Evolutionary conservation across 1,140 invertebrate species (phyloP), one percentile per base, ranked within the genome.

Genomic region (Pseudomyrmex cubaensis): DNA sequence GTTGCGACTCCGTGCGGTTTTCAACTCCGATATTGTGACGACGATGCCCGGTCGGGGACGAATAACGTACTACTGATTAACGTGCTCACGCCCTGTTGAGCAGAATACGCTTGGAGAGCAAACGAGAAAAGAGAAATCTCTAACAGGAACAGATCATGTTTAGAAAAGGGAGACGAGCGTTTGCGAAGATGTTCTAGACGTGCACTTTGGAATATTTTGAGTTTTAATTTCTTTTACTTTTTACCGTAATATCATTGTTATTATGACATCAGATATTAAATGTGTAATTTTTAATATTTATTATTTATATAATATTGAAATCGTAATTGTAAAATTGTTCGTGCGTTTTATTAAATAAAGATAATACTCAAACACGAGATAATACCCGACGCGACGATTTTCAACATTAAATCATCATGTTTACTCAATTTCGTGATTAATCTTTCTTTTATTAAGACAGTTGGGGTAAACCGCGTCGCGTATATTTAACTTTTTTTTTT

Each of bases 41-140:
- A 63, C 67, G 78, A 73, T 74, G 46, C 70, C 59, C 35, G n/a
- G 2, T 22, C 78, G 48, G 25, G 59, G 59, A 75, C 78, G 70
- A 82, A 82, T 75, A 82, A 82, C 67, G 67, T 72, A 82, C 70
- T 70, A 75, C 70, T 82, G 78, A 82, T 82, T 82, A 75, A 82
- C 78, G 78, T 13, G 69, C 70, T 64, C 61, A 66, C 72, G 61
- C 70, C 70, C 48, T 72, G 76, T 80, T 80, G 66, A 80, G 66
- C 76, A 50, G 46, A 80, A 80, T 72, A 46, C 76, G 22, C 54
- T 25, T 54, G 20, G 1, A 80, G 20, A 35, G 54, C 50, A 80
- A 80, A 80, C 50, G 76, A 80, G 76, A 80, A 80, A 80, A 80
- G 76, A 80, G 66, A 50, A 48, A 77, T 15, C 35, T 22, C n/a